These are phyloP conservation scores for Neolamprologus kungweensis DNA, from an alignment of 2,113 vertebrate genomes.

Conservation along the genomic window DNA sequence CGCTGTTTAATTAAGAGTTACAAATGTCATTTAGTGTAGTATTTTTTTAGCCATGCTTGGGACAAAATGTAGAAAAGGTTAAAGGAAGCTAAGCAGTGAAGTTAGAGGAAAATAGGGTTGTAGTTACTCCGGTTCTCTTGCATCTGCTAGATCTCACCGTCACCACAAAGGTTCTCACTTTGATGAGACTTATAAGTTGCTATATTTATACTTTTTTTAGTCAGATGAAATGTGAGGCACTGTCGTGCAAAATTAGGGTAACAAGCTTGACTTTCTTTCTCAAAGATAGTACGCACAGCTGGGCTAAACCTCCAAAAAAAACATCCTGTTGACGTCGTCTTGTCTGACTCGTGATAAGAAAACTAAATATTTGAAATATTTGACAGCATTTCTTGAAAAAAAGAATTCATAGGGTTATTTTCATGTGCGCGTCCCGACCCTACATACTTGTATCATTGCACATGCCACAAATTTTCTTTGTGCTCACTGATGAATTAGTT, in stretches of 20 bases:
- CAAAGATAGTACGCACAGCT: fast-evolving
- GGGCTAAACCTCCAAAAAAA: background rate
- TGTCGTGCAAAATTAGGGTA: background rate
- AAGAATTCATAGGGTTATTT: background rate
- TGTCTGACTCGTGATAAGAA: background rate
- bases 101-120: background rate
- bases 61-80: background rate
- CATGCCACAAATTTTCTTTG: slow-evolving; percentile 18
- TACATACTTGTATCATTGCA: slow-evolving; percentile 2
- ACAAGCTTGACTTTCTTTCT: fast-evolving
- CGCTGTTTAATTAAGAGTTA: background rate
- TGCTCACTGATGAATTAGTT: slow-evolving; percentile 30
- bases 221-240: background rate
- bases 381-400: background rate
- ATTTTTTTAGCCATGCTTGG: background rate
- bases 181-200: background rate
- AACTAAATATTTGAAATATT: background rate
- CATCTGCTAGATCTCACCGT: fast-evolving
- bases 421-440: background rate
- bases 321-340: background rate
- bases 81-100: background rate
- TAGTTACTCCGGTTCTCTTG: background rate
- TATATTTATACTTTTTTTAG: background rate
- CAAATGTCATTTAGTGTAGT: fast-evolving
- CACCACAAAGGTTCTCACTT: fast-evolving